Percentiles rank a stretch among this genome's conserved stretches.
phyloP scores from a whole-genome alignment of 2,113 vertebrate genomes.

The Micromys minutus region DNA sequence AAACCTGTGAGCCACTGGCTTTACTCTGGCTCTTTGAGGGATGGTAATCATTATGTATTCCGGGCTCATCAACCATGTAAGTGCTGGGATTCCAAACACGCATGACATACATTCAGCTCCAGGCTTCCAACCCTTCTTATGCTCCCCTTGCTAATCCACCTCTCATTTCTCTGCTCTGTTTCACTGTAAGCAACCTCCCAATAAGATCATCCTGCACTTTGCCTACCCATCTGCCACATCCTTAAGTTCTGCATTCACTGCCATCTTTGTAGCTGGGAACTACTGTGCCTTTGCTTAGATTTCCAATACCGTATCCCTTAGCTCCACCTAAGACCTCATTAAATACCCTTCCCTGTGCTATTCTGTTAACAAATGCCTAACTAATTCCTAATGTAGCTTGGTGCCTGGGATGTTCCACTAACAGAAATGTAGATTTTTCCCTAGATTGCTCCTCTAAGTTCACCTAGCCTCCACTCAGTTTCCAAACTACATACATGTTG shows the following conservation, averaged over 20 bases:
- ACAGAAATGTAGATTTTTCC: background rate
- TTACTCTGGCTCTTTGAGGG: background rate
- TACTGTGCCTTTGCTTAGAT: background rate
- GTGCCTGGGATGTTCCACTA: background rate
- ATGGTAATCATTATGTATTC: background rate
- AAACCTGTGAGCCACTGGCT: background rate
- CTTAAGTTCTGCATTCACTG: background rate
- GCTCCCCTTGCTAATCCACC: background rate
- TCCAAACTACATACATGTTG: background rate
- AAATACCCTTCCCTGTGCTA: background rate
- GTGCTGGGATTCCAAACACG: background rate
- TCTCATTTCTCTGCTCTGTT: background rate
- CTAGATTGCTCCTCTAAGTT: background rate
- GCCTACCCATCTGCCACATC: background rate
- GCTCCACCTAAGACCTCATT: background rate
- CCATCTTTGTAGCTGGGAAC: background rate
- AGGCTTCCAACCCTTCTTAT: background rate
- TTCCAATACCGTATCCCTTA: background rate
- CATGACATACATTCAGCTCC: too few relatives aligned
- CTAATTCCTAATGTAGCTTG: background rate
- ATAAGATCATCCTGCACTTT: background rate
- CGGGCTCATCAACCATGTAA: too few relatives aligned
- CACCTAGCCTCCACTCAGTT: background rate
- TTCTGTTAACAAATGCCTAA: background rate
- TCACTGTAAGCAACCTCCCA: background rate